Evolutionary conservation across 2,797 vertebrate species (phyloP).

Genomic region (Vireo griseus): DNA sequence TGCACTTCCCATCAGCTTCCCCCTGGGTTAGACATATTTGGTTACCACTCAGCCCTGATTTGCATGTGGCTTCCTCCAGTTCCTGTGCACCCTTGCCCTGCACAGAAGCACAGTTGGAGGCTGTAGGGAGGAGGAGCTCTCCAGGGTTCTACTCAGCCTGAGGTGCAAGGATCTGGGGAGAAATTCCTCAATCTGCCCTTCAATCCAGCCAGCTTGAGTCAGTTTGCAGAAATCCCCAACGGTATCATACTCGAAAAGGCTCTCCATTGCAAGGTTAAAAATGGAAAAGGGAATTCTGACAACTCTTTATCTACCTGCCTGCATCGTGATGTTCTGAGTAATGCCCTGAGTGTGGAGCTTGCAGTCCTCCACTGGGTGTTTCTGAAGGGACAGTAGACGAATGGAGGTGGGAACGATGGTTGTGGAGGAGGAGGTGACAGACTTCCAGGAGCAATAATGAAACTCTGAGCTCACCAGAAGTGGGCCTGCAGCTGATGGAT

Average conservation of each 20-base stretch:
- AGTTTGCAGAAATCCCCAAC: not conserved
- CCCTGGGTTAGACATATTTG: not conserved
- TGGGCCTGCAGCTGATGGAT: not conserved
- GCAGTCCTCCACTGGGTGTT: not conserved
- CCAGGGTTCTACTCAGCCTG: slow-evolving; percentile 57
- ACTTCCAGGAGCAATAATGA: not conserved
- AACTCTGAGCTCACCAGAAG: not conserved
- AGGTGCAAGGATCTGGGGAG: not conserved
- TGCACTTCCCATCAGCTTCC: not conserved
- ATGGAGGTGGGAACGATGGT: not conserved
- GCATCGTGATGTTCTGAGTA: not conserved
- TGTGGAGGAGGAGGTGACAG: not conserved
- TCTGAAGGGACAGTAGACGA: not conserved
- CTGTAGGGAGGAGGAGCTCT: not conserved
- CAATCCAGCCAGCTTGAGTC: not conserved
- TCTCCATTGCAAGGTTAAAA: not conserved
- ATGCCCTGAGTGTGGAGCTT: not conserved
- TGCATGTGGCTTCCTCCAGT: not conserved
- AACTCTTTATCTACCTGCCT: not conserved
- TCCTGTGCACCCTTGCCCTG: not conserved
- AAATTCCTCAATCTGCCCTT: not conserved
- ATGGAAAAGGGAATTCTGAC: not conserved
- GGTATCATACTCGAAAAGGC: not conserved
- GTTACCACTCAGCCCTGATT: not conserved
- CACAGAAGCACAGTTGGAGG: fast-evolving